phyloP scores from a whole-genome alignment of 2,113 vertebrate species.

The Chamaea fasciata region DNA sequence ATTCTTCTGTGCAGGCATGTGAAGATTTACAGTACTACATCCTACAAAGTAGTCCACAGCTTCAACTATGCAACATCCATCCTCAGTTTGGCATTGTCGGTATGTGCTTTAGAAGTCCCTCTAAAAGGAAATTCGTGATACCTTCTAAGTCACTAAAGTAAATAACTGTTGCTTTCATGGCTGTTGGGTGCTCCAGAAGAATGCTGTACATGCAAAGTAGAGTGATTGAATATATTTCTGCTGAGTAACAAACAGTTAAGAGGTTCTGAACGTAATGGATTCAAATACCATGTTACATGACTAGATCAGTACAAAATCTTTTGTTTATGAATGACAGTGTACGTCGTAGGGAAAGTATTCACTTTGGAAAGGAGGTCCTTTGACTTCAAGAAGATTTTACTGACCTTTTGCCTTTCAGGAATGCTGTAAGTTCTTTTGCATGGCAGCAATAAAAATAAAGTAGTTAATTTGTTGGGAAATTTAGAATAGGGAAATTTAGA shows the following conservation, averaged over 20 bases:
- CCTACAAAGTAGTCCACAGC: slow-evolving; percentile 94
- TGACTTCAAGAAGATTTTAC: neutral
- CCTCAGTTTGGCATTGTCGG: slow-evolving; percentile 89
- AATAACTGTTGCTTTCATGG: neutral
- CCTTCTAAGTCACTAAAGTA: neutral
- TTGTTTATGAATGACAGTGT: neutral
- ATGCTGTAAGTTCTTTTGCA: neutral
- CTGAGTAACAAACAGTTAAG: neutral
- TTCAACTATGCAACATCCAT: slow-evolving; percentile 91
- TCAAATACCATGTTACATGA: neutral
- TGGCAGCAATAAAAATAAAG: neutral
- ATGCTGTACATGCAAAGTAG: neutral
- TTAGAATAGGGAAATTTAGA: too few species aligned
- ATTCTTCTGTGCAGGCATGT: slow-evolving; percentile 81
- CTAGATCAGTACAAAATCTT: neutral
- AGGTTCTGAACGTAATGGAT: neutral
- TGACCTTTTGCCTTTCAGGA: neutral
- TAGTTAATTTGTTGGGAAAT: neutral
- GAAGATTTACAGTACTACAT: slow-evolving; percentile 93
- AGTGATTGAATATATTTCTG: neutral
- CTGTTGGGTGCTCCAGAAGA: neutral
- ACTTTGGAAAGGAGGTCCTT: neutral
- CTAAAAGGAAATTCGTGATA: neutral
- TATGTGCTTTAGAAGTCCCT: slow-evolving; percentile 69
- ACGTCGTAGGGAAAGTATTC: neutral